These are phyloP conservation scores for Drosophila ambigua DNA, from an alignment of 1,140 invertebrate species.

Conservation along the genomic window DNA sequence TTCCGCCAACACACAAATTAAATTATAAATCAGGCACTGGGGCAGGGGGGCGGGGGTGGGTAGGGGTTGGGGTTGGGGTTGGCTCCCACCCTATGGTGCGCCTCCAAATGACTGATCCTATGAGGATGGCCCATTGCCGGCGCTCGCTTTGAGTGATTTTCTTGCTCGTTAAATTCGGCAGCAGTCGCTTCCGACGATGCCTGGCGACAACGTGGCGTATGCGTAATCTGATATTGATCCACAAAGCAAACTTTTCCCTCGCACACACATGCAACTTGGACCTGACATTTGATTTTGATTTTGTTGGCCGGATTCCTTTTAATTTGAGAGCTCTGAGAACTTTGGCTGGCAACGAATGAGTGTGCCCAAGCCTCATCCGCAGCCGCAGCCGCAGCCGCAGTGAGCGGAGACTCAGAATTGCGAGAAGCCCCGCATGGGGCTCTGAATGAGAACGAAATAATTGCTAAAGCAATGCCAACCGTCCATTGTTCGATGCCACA, in stretches of 20 bases:
- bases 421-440: constrained; percentile 3
- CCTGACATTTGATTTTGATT: constrained; percentile 32
- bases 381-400: background rate
- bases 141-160: constrained; percentile 68
- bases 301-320: constrained; percentile 20
- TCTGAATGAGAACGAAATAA: constrained; percentile 12
- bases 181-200: constrained; percentile 23
- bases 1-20: constrained; percentile 68
- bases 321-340: constrained; percentile 28
- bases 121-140: background rate
- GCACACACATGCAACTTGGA: constrained; percentile 18
- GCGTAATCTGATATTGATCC: constrained; percentile 75
- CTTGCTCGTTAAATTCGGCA: constrained; percentile 75
- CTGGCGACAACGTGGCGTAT: constrained; percentile 69
- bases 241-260: constrained; percentile 48
- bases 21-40: constrained; percentile 70
- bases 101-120: constrained; percentile 22
- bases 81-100: constrained; percentile 6
- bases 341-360: constrained; percentile 30
- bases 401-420: constrained; percentile 13
- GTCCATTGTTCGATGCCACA: too few species aligned
- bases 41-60: background rate
- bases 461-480: too few species aligned
- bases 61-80: background rate
- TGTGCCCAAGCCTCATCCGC: background rate